Percentiles rank a stretch among this genome's conserved stretches.
phyloP scores from a whole-genome alignment of 2,888 invertebrate genomes.

The Athrips mouffetella region DNA sequence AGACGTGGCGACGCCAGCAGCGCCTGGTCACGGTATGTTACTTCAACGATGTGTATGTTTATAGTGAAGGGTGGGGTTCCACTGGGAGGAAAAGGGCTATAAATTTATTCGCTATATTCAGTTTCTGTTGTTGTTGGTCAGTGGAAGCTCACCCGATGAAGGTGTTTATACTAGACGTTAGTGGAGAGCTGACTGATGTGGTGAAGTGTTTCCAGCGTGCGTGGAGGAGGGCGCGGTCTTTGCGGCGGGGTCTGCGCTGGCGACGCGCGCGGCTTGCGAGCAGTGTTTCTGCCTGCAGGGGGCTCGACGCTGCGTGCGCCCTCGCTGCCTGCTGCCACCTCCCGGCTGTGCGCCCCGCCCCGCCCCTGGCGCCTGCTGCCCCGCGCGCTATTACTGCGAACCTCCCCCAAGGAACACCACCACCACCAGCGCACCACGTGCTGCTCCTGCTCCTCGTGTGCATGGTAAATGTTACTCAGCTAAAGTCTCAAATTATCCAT shows the following conservation, averaged over 20 bases:
- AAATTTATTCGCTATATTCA: too few relatives aligned
- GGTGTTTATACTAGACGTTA: too few relatives aligned
- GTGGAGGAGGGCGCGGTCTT: slow-evolving; percentile 84
- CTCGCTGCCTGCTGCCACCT: slow-evolving; percentile 86
- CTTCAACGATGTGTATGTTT: not conserved
- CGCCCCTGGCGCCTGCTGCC: slow-evolving; percentile 84
- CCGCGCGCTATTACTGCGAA: slow-evolving; percentile 85
- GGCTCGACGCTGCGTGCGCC: slow-evolving; percentile 85
- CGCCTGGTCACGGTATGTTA: slow-evolving; percentile 12
- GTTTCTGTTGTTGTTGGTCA: not conserved
- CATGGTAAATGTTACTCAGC: not conserved
- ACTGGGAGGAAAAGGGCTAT: too few relatives aligned
- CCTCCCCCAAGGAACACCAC: slow-evolving; percentile 24
- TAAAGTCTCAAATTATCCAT: too few relatives aligned
- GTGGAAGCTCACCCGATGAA: too few relatives aligned
- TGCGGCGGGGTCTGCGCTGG: slow-evolving; percentile 90
- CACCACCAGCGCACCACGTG: slow-evolving; percentile 31
- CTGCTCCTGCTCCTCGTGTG: slow-evolving; percentile 22
- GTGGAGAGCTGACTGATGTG: slow-evolving; percentile 24
- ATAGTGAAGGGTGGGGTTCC: not conserved
- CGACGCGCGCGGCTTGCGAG: slow-evolving; percentile 86
- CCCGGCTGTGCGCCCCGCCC: slow-evolving; percentile 82
- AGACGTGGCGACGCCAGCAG: not conserved
- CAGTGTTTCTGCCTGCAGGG: slow-evolving; percentile 91
- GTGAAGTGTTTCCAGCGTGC: slow-evolving; percentile 79